Base-by-base conservation (phyloP, 2,113 vertebrate species). In the Daphoenositta chrysoptera region DNA sequence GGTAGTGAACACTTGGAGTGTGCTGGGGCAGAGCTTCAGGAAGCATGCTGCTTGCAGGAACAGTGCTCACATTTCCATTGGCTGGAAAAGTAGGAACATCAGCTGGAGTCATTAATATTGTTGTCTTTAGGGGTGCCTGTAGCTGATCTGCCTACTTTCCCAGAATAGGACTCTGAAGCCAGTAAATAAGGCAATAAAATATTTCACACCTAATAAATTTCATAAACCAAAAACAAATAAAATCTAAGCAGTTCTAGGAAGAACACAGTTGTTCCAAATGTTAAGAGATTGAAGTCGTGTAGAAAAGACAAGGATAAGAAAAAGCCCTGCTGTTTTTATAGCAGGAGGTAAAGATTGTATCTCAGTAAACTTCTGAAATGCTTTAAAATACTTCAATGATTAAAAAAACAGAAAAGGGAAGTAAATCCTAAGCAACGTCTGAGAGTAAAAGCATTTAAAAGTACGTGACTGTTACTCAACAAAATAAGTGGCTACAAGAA, bases 141-240 rank as follows among this genome's bases (percentile, higher is more conserved):
- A 71, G 86, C 80, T 93, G 71, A 63, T 93, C 89, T 94, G 81
- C 73, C 61, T 89, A 0, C 61, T 87, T 96, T 96, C 84, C 91
- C 69, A 94, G 96, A 91, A 93, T 53, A 48, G 66, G 89, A 89
- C 28, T 15, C 42, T 87, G 58, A 93, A 90, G 81, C 73, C 42
- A 66, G 91, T 96, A 96, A 96, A 95, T 94, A 95, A 89, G 27
- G 84, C 58, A 91, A 51, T 96, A 91, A 93, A 96, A 91, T 87
- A 73, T 88, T 93, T 94, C 91, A 80, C 90, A 91, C 66, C 24
- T 95, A 93, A 90, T 96, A 90, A 97, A 96, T 96, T 88, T 89
- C 65, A 30, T n/a, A 80, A 48, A 73, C 56, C 30, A 78, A 92
- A 83, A 90, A 83, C 71, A 94, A 96, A 48, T 60, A 83, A 90